A percentile compares a stretch with the other conserved stretches of the same genome.
phyloP scores from a whole-genome alignment of 2,888 invertebrate genomes.

The Gortyna flavago region DNA sequence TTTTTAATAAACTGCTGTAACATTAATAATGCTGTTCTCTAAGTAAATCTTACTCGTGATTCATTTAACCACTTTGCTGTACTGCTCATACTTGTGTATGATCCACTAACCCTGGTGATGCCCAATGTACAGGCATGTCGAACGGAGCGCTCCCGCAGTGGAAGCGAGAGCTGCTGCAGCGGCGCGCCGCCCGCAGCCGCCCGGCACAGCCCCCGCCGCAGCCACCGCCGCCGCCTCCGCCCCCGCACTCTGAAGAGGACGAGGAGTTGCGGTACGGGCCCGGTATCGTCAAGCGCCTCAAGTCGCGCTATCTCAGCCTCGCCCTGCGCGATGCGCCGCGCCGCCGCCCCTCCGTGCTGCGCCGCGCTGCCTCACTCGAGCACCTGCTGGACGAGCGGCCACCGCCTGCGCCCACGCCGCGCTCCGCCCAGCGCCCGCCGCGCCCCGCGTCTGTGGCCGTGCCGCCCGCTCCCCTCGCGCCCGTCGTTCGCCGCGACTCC shows the following conservation, averaged over 20 bases:
- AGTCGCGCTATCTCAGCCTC: conserved; percentile 96
- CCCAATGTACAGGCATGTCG: conserved; percentile 80
- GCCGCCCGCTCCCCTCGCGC: conserved; percentile 71
- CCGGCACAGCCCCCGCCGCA: conserved; percentile 70
- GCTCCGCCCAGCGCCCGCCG: conserved; percentile 68
- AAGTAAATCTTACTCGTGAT: not conserved
- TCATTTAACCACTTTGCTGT: not conserved
- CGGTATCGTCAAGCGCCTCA: conserved; percentile 96
- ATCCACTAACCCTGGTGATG: conserved; percentile 3
- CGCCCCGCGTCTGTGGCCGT: conserved; percentile 78
- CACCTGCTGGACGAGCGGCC: conserved; percentile 93
- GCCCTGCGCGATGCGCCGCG: conserved; percentile 94
- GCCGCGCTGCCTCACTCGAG: conserved; percentile 96
- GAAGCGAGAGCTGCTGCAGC: conserved; percentile 95
- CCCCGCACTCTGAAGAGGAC: conserved; percentile 79
- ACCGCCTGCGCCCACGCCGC: conserved; percentile 76
- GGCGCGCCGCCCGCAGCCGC: conserved; percentile 89
- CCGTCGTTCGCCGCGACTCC: conserved; percentile 88
- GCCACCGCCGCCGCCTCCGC: conserved; percentile 75
- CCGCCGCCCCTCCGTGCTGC: conserved; percentile 92
- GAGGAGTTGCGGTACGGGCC: conserved; percentile 97
- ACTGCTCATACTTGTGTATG: conserved; percentile 3
- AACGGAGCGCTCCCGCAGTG: conserved; percentile 92
- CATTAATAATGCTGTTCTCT: too few species aligned
- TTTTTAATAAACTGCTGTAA: not conserved